phyloP scores from a whole-genome alignment of 2,113 vertebrate genomes.

The Xiphophorus hellerii region DNA sequence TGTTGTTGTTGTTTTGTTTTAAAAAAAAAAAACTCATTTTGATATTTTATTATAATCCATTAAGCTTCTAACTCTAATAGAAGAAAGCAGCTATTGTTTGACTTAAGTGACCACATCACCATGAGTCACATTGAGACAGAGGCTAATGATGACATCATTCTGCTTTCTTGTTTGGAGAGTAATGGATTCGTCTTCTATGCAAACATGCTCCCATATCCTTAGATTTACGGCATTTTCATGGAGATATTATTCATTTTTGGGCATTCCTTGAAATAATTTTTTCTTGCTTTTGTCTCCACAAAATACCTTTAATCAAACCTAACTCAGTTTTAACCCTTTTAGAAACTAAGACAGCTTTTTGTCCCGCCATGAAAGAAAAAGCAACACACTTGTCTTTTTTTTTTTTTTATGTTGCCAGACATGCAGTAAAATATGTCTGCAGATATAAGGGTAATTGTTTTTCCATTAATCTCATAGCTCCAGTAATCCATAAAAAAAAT shows the following conservation, averaged over 20 bases:
- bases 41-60: slow-evolving; percentile 5
- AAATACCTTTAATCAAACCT: too few relatives aligned
- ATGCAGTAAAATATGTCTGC: neutral
- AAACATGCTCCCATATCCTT: slow-evolving; percentile 38
- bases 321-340: too few relatives aligned
- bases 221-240: slow-evolving; percentile 5
- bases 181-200: slow-evolving; percentile 48
- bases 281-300: neutral
- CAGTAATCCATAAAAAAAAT: slow-evolving; percentile 57
- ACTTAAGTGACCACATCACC: slow-evolving; percentile 24
- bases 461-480: slow-evolving; percentile 26
- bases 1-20: too few relatives aligned
- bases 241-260: neutral
- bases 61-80: neutral
- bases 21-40: neutral
- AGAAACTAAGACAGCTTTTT: neutral
- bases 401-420: neutral
- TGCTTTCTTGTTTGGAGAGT: slow-evolving; percentile 50
- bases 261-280: neutral
- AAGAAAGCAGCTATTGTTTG: slow-evolving; percentile 24
- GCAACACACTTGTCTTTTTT: slow-evolving; percentile 1
- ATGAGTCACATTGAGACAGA: slow-evolving; percentile 43
- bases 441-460: slow-evolving; percentile 26
- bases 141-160: slow-evolving; percentile 67
- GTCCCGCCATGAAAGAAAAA: neutral